Conservation (phyloP, 2,113 vertebrate species). For the Elachura formosa region DNA sequence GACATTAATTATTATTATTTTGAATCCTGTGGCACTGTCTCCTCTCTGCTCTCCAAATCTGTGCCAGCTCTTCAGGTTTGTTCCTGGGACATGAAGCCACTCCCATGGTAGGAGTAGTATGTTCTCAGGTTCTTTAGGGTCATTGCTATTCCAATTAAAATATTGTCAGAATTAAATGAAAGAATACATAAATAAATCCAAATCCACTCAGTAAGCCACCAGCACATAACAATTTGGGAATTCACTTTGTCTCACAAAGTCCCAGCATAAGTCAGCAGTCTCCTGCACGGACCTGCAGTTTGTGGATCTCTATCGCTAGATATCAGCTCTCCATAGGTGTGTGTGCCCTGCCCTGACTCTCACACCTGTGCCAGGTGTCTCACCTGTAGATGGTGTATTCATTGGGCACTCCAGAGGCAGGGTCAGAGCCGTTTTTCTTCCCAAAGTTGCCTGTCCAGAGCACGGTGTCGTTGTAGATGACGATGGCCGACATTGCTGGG, state of each 20-base stretch:
- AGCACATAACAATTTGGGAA: background rate
- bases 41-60: background rate
- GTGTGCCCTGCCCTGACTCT: background rate
- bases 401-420: slow-evolving; percentile 74
- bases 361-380: background rate
- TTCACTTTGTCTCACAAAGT: background rate
- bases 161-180: background rate
- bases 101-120: background rate
- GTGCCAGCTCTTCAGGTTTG: background rate
- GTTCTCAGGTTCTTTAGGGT: background rate
- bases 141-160: background rate
- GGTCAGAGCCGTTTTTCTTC: slow-evolving; percentile 82
- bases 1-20: background rate
- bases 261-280: background rate
- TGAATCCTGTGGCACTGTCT: background rate
- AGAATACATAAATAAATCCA: background rate
- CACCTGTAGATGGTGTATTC: slow-evolving; percentile 91
- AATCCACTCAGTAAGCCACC: background rate
- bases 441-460: slow-evolving; percentile 93
- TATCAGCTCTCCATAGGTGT: accelerated
- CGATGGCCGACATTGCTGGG: slow-evolving; percentile 83
- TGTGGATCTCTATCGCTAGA: background rate
- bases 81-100: background rate
- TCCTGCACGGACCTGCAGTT: background rate
- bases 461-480: slow-evolving; percentile 86